Percentiles rank a stretch among this genome's conserved stretches.
phyloP scores from a whole-genome alignment of 2,113 vertebrate species.

The Campylorhamphus procurvoides region DNA sequence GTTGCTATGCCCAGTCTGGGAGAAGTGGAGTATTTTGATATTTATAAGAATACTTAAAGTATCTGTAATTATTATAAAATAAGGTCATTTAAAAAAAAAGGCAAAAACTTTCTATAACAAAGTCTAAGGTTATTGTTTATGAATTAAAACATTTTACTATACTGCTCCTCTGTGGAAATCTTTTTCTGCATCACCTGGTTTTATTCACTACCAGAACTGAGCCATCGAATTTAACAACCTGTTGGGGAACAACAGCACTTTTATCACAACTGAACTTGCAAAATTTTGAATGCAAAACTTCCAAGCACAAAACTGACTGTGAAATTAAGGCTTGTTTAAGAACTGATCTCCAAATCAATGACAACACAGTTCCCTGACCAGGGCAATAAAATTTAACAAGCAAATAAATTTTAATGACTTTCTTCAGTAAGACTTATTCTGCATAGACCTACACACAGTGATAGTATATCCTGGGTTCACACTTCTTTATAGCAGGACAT shows the following conservation, averaged over 20 bases:
- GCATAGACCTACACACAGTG: background rate
- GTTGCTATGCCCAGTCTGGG: background rate
- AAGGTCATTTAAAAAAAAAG: background rate
- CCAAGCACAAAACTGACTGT: background rate
- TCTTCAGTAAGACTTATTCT: background rate
- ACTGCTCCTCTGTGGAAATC: background rate
- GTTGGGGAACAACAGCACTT: background rate
- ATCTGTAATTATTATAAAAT: background rate
- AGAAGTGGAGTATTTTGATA: background rate
- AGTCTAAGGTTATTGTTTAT: background rate
- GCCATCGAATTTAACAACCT: background rate
- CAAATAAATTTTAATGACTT: conserved; percentile 12
- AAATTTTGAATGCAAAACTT: background rate
- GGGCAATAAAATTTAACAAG: conserved; percentile 13
- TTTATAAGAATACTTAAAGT: background rate
- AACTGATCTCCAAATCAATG: background rate
- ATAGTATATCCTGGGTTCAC: background rate
- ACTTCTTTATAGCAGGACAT: background rate
- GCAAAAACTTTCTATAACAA: background rate
- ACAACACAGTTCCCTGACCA: background rate
- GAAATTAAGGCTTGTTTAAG: background rate
- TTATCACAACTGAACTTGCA: background rate
- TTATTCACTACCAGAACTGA: background rate
- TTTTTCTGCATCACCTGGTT: background rate
- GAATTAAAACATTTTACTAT: background rate